A percentile compares a stretch with the other conserved stretches of the same genome.
Conservation (phyloP, 2,888 invertebrate genomes). For the Cinara cedri region DNA sequence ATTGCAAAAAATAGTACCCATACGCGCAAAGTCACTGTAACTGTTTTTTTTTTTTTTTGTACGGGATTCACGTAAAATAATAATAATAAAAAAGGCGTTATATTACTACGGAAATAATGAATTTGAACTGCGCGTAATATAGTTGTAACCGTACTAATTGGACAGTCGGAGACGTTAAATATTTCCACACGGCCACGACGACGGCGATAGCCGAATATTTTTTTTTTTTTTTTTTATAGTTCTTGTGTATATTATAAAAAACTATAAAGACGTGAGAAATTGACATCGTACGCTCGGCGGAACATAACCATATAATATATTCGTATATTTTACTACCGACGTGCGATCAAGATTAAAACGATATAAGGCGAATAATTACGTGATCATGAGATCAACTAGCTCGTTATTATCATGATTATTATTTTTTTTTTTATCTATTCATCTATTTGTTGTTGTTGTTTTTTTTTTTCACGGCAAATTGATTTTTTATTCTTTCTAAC, state of each 20-base stretch:
- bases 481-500: background rate
- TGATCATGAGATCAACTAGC: background rate
- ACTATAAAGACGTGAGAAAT: conserved; percentile 42
- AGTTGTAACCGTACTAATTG: background rate
- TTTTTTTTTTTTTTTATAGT: background rate
- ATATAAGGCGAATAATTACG: conserved; percentile 16
- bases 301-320: background rate
- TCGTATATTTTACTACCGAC: conserved; percentile 35
- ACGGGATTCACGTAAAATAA: too few relatives aligned
- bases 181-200: background rate
- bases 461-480: conserved; percentile 11
- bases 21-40: too few relatives aligned
- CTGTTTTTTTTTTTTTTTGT: too few relatives aligned
- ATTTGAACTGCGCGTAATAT: too few relatives aligned
- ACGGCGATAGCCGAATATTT: background rate
- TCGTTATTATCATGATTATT: too few relatives aligned
- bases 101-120: too few relatives aligned
- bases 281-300: conserved; percentile 12
- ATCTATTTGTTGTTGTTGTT: background rate
- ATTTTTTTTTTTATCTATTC: background rate
- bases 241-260: background rate
- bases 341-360: conserved; percentile 29
- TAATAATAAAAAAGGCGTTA: too few relatives aligned
- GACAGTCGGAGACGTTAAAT: background rate
- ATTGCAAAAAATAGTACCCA: too few relatives aligned